Percentiles rank a stretch among this genome's conserved stretches.
Evolutionary conservation across 2,888 invertebrate species (phyloP).

Genomic region (Megastigmus dorsalis): DNA sequence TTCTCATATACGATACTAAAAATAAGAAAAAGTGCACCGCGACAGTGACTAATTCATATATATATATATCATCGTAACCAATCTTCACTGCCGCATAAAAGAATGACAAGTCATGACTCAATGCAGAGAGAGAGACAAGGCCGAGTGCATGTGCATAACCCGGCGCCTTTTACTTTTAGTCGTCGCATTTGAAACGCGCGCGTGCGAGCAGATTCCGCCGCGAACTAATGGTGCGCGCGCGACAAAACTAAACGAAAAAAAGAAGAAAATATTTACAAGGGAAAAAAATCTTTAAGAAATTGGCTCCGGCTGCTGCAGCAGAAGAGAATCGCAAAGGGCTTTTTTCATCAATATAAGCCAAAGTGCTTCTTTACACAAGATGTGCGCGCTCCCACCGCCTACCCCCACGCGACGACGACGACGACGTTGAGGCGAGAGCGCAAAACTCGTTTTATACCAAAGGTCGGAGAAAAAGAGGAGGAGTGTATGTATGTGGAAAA

Average conservation of each 20-base stretch:
- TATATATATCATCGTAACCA: slow-evolving; percentile 4
- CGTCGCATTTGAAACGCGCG: too few species aligned
- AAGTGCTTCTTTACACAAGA: not conserved
- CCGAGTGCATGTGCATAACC: not conserved
- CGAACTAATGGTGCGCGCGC: not conserved
- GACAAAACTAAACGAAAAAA: too few species aligned
- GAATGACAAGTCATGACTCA: slow-evolving; percentile 33
- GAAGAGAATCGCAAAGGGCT: not conserved
- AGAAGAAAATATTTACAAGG: not conserved
- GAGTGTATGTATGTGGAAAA: too few species aligned
- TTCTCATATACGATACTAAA: too few species aligned
- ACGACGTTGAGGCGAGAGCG: not conserved
- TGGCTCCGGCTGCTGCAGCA: too few species aligned
- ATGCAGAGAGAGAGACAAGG: slow-evolving; percentile 35
- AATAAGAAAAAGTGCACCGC: not conserved
- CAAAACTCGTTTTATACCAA: not conserved
- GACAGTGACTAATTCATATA: not conserved
- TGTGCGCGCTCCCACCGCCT: too few species aligned
- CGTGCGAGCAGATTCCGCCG: too few species aligned
- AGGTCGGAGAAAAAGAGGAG: slow-evolving; percentile 1
- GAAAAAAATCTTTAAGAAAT: not conserved
- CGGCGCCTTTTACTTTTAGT: slow-evolving; percentile 37
- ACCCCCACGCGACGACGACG: too few species aligned
- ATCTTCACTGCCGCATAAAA: slow-evolving; percentile 12
- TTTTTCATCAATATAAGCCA: not conserved